These are phyloP conservation scores for Hesperia comma DNA, from an alignment of 2,888 invertebrate species.

Conservation along the genomic window DNA sequence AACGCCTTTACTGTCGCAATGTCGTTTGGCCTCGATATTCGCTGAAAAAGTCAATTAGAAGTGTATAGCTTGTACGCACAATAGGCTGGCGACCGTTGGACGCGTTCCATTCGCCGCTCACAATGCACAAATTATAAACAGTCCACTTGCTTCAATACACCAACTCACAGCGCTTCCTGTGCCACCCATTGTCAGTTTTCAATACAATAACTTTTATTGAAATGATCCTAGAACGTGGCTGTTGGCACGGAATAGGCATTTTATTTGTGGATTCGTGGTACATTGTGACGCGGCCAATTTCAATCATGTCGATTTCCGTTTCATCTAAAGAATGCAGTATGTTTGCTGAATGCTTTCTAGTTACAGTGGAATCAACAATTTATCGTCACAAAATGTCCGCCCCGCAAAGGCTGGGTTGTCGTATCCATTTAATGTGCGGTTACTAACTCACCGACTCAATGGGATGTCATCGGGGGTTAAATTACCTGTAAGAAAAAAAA, in stretches of 20 bases:
- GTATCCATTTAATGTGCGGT: constrained; percentile 32
- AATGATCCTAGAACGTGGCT: constrained; percentile 75
- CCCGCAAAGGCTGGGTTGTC: constrained; percentile 53
- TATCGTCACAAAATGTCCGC: constrained; percentile 65
- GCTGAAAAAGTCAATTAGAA: constrained; percentile 76
- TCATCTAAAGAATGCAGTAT: constrained; percentile 67
- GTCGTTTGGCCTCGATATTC: constrained; percentile 53
- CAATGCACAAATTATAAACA: constrained; percentile 84
- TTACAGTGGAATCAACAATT: constrained; percentile 53
- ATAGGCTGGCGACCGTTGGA: constrained; percentile 59
- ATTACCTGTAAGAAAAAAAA: constrained; percentile 71
- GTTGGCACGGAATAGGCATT: constrained; percentile 71
- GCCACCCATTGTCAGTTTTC: constrained; percentile 77
- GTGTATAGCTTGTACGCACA: constrained; percentile 62
- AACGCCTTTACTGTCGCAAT: constrained; percentile 39
- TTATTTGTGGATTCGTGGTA: constrained; percentile 72
- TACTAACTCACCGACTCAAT: constrained; percentile 36
- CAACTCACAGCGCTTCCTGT: constrained; percentile 79
- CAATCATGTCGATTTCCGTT: constrained; percentile 76
- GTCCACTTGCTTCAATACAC: constrained; percentile 80
- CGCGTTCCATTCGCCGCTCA: constrained; percentile 71
- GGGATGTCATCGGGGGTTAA: constrained; percentile 51
- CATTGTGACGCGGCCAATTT: constrained; percentile 72
- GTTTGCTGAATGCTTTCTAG: constrained; percentile 62
- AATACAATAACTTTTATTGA: constrained; percentile 83